Evolutionary conservation across 2,113 vertebrate species (phyloP), one percentile per base, ranked within the genome.

Genomic region (Lichenostomus cassidix): DNA sequence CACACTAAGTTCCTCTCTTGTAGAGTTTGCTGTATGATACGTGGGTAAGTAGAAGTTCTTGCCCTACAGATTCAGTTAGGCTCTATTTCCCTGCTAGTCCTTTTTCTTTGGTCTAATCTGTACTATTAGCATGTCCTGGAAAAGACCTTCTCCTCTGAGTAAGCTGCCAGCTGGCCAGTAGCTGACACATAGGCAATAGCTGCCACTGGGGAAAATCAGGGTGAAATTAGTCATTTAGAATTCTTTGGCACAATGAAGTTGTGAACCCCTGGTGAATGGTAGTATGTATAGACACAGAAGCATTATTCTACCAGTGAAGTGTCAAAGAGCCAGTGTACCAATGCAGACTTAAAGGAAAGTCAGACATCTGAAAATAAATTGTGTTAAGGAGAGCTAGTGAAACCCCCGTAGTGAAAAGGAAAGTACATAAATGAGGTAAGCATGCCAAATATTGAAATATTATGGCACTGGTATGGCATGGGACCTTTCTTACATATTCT

Each of bases 121-220:
- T 37, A 53, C 46, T 79, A 3, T 56, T 64, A 87, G 10, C 0
- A 0, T 14, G 44, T 78, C 52, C 62, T 74, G 59, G 47, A 59
- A 86, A 84, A 74, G 52, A 42, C 52, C 42, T 60, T 49, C 70
- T 81, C 46, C 17, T 70, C 47, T 28, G 44, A 80, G 27, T 41
- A 46, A 84, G 47, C 33, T 83, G 74, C 62, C 74, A 89, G 76
- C 65, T 92, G 83, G 85, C 78, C 70, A 46, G 70, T 37, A 80
- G 50, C 46, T 85, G 78, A 67, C 37, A 65, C 18, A 6, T 2
- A 75, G 78, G 59, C 70, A 77, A 83, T 87, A 85, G 63, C 58
- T 91, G 75, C 58, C 84, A 22, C 85, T 65, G 46, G 87, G 91
- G 75, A 92, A 77, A 89, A 79, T 33, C 46, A 46, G 63, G 70